Base-by-base conservation (phyloP, 2,797 vertebrate genomes). In the Channallabes apus region DNA sequence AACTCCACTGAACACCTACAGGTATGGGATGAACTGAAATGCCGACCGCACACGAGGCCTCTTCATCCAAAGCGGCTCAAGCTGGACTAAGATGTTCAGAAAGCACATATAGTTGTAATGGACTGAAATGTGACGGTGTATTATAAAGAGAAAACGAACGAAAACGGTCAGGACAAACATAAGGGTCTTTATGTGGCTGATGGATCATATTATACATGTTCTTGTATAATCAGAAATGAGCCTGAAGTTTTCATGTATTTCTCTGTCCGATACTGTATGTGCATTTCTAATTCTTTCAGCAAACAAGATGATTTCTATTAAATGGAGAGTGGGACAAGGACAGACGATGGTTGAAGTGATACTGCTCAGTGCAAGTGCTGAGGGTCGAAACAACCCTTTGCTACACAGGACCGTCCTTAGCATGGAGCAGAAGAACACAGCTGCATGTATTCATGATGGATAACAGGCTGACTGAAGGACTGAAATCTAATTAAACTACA, bases 401-500 rank as follows among this genome's bases (percentile, higher is more conserved):
- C 17, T 65, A 65, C 61, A 29, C 41, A 51, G 38, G n/a, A 67
- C 59, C 64, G 58, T 80, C 64, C 62, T 51, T 65, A 79, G 29
- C 35, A 65, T 29, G 38, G 14, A 67, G 46, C 84, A 67, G 6
- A n/a, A 82, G 79, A 85, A 58, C 81, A 72, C 75, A 79, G 58
- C 81, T 83, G 80, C 73, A 67, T 79, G 59, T 65, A 67, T 85
- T 87, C 67, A 78, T 79, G 64, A 85, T 67, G 46, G 35, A 82
- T 67, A 82, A 75, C 73, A 86, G 68, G 76, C 51, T 72, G 85
- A 84, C 77, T 38, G 38, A 73, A 71, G 24, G 73, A 46, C 58
- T 65, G 71, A 77, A 84, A 86, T 82, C 84, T 80, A 88, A 87
- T 88, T 82, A 84, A 88, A 72, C 75, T 77, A 29, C 80, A 81